phyloP scores from a whole-genome alignment of 2,888 invertebrate species.

The Osedax fenrisi region DNA sequence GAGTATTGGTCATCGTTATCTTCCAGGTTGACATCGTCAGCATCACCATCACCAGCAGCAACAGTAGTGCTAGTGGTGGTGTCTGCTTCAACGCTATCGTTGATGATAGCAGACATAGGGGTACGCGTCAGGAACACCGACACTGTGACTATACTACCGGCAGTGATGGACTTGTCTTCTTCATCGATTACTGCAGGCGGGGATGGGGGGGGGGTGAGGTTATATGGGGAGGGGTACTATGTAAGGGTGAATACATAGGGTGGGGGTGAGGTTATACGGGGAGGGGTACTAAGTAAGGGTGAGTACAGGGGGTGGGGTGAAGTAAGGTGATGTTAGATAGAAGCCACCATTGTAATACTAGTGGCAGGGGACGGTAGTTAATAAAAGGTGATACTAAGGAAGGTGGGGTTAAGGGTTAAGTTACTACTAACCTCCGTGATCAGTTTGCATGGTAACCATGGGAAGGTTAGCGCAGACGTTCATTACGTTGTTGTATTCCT shows the following conservation, averaged over 20 bases:
- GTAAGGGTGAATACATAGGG: neutral
- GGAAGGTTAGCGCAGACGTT: slow-evolving; percentile 85
- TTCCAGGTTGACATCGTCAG: slow-evolving; percentile 29
- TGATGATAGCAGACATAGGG: too few species aligned
- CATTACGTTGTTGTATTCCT: slow-evolving; percentile 77
- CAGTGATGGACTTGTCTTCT: slow-evolving; percentile 76
- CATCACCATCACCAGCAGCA: slow-evolving; percentile 31
- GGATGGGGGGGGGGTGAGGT: too few species aligned
- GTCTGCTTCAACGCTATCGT: too few species aligned
- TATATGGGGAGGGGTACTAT: neutral
- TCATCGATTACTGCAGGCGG: slow-evolving; percentile 72
- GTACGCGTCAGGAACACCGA: slow-evolving; percentile 73
- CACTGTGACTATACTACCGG: slow-evolving; percentile 91
- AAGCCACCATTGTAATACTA: too few species aligned
- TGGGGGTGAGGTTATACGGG: neutral
- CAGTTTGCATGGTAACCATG: slow-evolving; percentile 53
- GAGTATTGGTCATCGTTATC: slow-evolving; percentile 30
- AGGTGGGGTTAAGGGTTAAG: too few species aligned
- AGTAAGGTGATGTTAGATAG: too few species aligned
- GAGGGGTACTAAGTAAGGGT: too few species aligned
- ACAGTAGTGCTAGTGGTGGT: too few species aligned
- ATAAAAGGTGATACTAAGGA: too few species aligned
- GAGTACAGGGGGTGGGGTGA: too few species aligned
- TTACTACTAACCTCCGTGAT: too few species aligned
- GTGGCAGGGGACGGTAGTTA: too few species aligned